Evolutionary conservation across 2,113 vertebrate genomes (phyloP).

Genomic region (Maccullochella peelii): DNA sequence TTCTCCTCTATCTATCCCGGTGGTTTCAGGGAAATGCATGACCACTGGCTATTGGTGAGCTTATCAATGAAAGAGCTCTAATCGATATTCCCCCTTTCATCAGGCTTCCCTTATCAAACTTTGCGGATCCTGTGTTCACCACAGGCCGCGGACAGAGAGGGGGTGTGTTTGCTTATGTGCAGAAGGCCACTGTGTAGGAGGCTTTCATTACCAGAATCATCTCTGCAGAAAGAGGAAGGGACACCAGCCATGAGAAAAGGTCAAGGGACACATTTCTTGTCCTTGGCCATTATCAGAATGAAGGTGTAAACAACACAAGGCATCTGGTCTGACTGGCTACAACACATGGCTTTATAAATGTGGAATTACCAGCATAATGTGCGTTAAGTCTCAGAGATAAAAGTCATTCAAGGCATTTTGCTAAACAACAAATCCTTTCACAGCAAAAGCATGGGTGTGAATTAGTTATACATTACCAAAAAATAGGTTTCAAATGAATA

Average conservation of each 20-base stretch:
- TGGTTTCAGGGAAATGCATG: slow-evolving; percentile 19
- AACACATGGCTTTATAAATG: neutral
- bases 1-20: neutral
- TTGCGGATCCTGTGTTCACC: neutral
- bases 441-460: neutral
- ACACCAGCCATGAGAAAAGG: slow-evolving; percentile 24
- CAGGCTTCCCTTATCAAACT: slow-evolving; percentile 38
- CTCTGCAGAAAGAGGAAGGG: slow-evolving; percentile 34
- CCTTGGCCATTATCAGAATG: slow-evolving; percentile 35
- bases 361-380: neutral
- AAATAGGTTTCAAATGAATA: neutral
- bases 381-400: neutral
- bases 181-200: slow-evolving; percentile 59
- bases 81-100: slow-evolving; percentile 37
- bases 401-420: neutral
- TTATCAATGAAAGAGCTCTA: slow-evolving; percentile 26
- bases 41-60: slow-evolving; percentile 7
- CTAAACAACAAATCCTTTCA: neutral
- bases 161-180: slow-evolving; percentile 40
- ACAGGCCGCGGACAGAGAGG: slow-evolving; percentile 31
- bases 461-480: no score
- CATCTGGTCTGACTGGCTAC: slow-evolving; percentile 3
- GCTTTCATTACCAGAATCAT: slow-evolving; percentile 55
- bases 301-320: slow-evolving; percentile 28
- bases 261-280: slow-evolving; percentile 28